Evolutionary conservation across 2,888 invertebrate genomes (phyloP), one percentile per base, ranked within the genome.

Genomic region (Phragmatobia fuliginosa): DNA sequence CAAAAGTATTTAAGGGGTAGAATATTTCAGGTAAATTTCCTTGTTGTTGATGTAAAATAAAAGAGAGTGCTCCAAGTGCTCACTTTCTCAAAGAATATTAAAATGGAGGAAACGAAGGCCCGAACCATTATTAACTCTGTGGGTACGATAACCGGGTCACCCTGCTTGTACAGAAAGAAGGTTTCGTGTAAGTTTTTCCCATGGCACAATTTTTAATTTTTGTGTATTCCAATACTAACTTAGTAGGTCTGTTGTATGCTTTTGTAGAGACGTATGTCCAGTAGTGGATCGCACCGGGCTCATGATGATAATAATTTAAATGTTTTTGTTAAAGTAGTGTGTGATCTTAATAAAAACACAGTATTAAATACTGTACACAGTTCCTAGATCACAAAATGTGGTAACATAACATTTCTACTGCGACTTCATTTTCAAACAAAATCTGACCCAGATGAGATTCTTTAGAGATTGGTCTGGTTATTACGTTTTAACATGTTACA

Each of bases 1-100:
- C 41, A 32, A 32, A 45, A 45, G n/a, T 33, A 49, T 32, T 63
- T 49, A 32, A n/a, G 49, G 33, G 16, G 56, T 32, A 49, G 32
- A 49, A 63, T 49, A 49, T 63, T 49, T 49, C n/a, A 52, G 49
- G 33, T 25, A 64, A 52, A 52, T 52, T 49, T 64, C 49, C 49
- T 52, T 64, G 49, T 32, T 52, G 45, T 5, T 41, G 41, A 62
- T 41, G 62, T 21, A 41, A 62, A 41, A 62, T 41, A 38, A 62
- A 64, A 49, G 33, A 63, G 33, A 49, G 49, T 63, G 14, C 49
- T 63, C 49, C n/a, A 64, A 33, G 49, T 63, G 63, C 49, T 63
- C 32, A 49, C 49, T 32, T 33, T 63, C 32, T 49, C 49, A n/a
- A 16, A 28, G 49, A 52, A 49, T 63, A 52, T 32, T 63, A 33